A percentile compares a stretch with the other conserved stretches of the same genome.
Evolutionary conservation across 2,888 invertebrate species (phyloP).

Genomic region (Ichneumon xanthorius): DNA sequence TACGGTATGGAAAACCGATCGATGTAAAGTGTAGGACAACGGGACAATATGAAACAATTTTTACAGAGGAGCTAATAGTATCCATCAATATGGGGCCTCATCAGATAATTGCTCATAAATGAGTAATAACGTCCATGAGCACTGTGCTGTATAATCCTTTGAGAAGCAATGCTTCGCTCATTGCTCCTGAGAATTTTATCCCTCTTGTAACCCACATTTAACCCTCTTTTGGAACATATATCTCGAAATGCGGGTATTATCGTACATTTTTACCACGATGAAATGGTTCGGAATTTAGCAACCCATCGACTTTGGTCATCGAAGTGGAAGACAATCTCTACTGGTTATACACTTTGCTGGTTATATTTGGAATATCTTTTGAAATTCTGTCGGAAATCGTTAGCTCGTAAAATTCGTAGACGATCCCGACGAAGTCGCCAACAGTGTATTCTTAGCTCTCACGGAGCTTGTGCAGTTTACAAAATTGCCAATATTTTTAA

Average conservation of each 20-base stretch:
- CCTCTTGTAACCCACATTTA: background rate
- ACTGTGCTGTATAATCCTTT: background rate
- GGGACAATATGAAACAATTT: background rate
- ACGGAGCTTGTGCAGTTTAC: background rate
- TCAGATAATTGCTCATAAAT: constrained; percentile 2
- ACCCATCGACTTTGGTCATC: constrained; percentile 10
- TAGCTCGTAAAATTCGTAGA: background rate
- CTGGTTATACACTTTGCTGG: background rate
- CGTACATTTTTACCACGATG: background rate
- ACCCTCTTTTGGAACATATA: background rate
- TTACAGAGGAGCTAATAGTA: background rate
- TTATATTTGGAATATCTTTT: background rate
- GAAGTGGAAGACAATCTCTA: background rate
- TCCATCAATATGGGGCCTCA: background rate
- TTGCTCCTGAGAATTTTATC: background rate
- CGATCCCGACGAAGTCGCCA: background rate
- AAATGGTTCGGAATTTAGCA: constrained; percentile 1
- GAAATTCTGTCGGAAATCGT: background rate
- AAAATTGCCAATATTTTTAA: constrained; percentile 12
- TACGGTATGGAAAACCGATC: background rate
- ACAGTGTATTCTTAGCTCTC: background rate
- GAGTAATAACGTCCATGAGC: background rate
- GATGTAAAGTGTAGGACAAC: background rate
- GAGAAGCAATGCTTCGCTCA: background rate
- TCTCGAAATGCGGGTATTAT: constrained; percentile 1